Conservation (phyloP, 2,797 vertebrate species). For the Danio jaintianensis region DNA sequence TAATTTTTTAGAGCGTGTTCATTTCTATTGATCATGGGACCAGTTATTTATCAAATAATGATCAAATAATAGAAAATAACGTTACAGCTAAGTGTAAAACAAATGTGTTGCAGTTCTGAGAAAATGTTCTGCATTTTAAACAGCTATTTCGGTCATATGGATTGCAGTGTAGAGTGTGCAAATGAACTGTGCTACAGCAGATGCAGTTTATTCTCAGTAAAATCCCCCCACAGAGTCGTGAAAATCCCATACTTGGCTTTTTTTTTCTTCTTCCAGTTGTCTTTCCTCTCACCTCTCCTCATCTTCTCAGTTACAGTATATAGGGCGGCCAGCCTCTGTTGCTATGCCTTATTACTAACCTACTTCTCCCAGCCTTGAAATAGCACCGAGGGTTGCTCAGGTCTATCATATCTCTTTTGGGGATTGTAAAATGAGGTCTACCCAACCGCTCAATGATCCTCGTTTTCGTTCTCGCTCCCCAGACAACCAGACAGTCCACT, state of each 20-base stretch:
- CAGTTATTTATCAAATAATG: background rate
- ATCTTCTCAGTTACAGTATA: constrained; percentile 59
- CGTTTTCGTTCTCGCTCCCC: constrained; percentile 42
- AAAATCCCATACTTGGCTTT: constrained; percentile 27
- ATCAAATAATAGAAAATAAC: background rate
- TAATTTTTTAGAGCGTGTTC: background rate
- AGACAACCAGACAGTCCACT: constrained; percentile 39
- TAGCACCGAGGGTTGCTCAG: constrained; percentile 71
- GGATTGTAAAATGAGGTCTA: constrained; percentile 72
- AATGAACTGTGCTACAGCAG: background rate
- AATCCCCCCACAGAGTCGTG: background rate
- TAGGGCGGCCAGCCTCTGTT: constrained; percentile 59
- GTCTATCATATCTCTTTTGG: constrained; percentile 67
- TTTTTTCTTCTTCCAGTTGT: constrained; percentile 22
- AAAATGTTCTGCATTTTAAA: background rate
- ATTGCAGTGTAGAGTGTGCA: background rate
- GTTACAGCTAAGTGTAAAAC: background rate
- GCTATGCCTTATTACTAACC: constrained; percentile 74
- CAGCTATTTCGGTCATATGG: background rate
- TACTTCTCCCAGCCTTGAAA: constrained; percentile 78
- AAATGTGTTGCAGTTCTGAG: background rate
- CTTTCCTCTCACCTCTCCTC: constrained; percentile 47
- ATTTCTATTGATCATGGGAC: background rate
- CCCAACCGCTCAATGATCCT: constrained; percentile 52
- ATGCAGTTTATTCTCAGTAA: background rate